phyloP scores from a whole-genome alignment of 1,140 invertebrate genomes.

The Doryteuthis pealeii region DNA sequence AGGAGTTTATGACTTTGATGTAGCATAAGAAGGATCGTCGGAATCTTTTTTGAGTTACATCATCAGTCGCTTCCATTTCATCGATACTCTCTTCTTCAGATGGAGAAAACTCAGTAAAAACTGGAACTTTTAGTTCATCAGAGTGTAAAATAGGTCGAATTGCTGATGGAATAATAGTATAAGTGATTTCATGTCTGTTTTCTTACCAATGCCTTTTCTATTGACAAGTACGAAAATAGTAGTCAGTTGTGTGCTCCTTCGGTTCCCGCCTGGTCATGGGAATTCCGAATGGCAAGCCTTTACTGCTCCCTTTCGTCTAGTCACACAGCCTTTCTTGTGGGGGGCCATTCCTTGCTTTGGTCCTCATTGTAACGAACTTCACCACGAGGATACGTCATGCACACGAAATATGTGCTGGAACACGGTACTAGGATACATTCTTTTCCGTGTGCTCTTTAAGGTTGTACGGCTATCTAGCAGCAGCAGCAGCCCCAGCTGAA shows the following conservation, averaged over 20 bases:
- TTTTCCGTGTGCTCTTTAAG: too few relatives aligned
- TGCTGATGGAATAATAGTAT: not conserved
- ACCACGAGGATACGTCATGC: too few relatives aligned
- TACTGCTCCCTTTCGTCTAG: not conserved
- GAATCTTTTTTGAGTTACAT: not conserved
- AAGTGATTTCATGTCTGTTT: not conserved
- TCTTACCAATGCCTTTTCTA: not conserved
- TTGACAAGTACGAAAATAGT: not conserved
- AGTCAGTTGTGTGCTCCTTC: not conserved
- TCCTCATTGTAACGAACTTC: too few relatives aligned
- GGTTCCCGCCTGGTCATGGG: not conserved
- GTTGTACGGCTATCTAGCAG: too few relatives aligned
- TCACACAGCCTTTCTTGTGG: not conserved
- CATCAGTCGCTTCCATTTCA: not conserved
- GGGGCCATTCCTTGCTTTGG: not conserved
- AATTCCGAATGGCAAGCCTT: not conserved
- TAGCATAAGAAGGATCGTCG: not conserved
- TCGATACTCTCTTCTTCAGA: not conserved
- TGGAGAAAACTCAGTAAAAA: not conserved
- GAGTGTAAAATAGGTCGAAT: not conserved
- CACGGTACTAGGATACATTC: too few relatives aligned
- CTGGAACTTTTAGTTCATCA: not conserved
- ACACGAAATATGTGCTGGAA: too few relatives aligned
- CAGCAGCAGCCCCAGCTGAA: too few relatives aligned
- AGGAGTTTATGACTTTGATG: not conserved